Evolutionary conservation across 1,140 invertebrate species (phyloP).

Genomic region (Rhagoletis zephyria): DNA sequence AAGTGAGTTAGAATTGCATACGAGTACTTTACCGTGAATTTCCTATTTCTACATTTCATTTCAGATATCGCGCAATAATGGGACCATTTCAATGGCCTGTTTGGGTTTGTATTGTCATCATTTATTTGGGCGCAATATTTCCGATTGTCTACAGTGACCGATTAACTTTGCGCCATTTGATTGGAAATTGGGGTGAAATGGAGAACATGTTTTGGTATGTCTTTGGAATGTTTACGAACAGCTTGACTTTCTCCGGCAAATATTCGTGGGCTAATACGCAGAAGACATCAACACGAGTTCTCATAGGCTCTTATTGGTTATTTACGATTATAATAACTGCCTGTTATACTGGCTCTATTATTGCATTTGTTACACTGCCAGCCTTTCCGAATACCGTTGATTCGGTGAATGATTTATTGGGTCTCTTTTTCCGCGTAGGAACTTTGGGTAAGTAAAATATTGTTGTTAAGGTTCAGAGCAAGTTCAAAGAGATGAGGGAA

Average conservation of each 20-base stretch:
- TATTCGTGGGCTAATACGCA: slow-evolving; percentile 80
- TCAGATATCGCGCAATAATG: slow-evolving; percentile 84
- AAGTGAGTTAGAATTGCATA: slow-evolving; percentile 73
- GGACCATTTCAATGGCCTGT: slow-evolving; percentile 85
- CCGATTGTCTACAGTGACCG: slow-evolving; percentile 81
- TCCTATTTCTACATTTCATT: slow-evolving; percentile 50
- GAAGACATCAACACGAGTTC: slow-evolving; percentile 79
- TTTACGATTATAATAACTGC: slow-evolving; percentile 86
- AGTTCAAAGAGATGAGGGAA: too few relatives aligned
- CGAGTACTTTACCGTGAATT: not conserved
- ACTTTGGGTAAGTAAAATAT: slow-evolving; percentile 63
- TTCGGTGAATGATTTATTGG: slow-evolving; percentile 77
- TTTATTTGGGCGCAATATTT: slow-evolving; percentile 82
- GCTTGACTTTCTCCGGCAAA: slow-evolving; percentile 81
- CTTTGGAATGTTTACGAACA: slow-evolving; percentile 86
- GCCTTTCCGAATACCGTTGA: slow-evolving; percentile 81
- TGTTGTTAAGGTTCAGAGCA: not conserved
- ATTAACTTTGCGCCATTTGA: slow-evolving; percentile 77
- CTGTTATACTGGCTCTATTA: slow-evolving; percentile 85
- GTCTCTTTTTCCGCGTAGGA: slow-evolving; percentile 75
- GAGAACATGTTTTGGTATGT: slow-evolving; percentile 87
- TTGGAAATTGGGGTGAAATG: slow-evolving; percentile 79
- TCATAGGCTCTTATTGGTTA: slow-evolving; percentile 84
- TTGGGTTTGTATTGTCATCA: slow-evolving; percentile 80
- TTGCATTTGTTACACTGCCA: slow-evolving; percentile 84